Evolutionary conservation across 2,888 invertebrate genomes (phyloP), one percentile per base, ranked within the genome.

Genomic region (Halictus ligatus): DNA sequence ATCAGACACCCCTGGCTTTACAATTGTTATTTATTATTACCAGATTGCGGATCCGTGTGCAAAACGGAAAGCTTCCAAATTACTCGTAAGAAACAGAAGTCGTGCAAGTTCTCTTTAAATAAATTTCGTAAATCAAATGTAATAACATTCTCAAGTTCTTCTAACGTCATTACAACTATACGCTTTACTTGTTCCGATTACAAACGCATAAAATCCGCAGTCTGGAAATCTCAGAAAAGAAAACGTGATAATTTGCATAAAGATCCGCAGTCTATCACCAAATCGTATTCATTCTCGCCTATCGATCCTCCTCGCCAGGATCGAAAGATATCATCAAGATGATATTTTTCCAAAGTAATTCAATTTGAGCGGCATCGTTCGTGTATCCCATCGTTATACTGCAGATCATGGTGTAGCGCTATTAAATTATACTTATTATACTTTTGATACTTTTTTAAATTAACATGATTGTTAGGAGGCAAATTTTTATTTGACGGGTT

Each of bases 391-490:
- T 29, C 15, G 3, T 29, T 7, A 7, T 12, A 64, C 60, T 15
- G 15, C 60, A 64, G 15, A 64, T n/a, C 60, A 15, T 29, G 7
- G 7, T 15, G 60, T 64, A 64, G 60, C 13, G 60, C 6, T 64
- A 64, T 64, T 29, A 29, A 64, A 64, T 64, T 64, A 64, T n/a
- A n/a, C n/a, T 29, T 64, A 15, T 29, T 64, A 29, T 64, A 64
- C 25, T 64, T 64, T 64, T 64, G 25, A 64, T 64, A 64, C 60
- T 64, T 64, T 60, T 64, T 64, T 64, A 64, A 64, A 64, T 29
- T 64, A 29, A 64, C 1, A 15, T 29, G 29, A 29, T 29, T 29
- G 13, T 29, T 29, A 29, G 13, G 25, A 64, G 15, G 15, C 25
- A 64, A 29, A 25, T 64, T 12, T 60, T 64, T 1, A 6, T 64